Percentiles rank a stretch among this genome's conserved stretches.
These are phyloP conservation scores for Paracyclopina nana DNA, from an alignment of 1,140 invertebrate genomes.

Conservation along the genomic window DNA sequence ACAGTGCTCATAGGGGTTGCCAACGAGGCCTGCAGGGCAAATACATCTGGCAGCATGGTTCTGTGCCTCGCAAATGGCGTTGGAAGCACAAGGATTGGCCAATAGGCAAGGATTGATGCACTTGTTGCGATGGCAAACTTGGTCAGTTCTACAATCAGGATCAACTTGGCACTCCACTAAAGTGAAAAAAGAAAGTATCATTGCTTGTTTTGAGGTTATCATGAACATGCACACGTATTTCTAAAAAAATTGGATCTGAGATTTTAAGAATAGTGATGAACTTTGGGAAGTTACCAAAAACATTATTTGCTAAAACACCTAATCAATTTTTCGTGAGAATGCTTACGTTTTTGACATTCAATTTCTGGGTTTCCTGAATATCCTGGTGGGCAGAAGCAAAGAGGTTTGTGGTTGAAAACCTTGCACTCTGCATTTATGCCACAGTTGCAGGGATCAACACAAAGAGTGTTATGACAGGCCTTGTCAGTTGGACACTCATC, in stretches of 20 bases:
- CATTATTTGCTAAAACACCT: background rate
- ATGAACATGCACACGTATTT: too few species aligned
- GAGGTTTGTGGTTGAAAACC: constrained; percentile 28
- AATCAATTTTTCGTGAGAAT: background rate
- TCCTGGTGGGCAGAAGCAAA: constrained; percentile 24
- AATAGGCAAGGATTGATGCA: constrained; percentile 61
- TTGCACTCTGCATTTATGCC: constrained; percentile 44
- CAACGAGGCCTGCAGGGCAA: constrained; percentile 22
- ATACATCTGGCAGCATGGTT: constrained; percentile 22
- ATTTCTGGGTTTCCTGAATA: constrained; percentile 25
- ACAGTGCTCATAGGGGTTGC: constrained; percentile 22
- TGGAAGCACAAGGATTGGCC: constrained; percentile 52
- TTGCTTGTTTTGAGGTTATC: background rate
- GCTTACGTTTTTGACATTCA: constrained; percentile 21
- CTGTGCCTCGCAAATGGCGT: constrained; percentile 49
- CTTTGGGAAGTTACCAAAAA: too few species aligned
- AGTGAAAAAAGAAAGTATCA: constrained; percentile 23
- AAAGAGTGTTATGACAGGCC: constrained; percentile 45
- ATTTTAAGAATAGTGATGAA: too few species aligned
- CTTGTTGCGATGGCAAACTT: constrained; percentile 52
- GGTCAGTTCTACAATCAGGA: constrained; percentile 51
- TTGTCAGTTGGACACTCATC: constrained; percentile 24
- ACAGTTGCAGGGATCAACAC: constrained; percentile 53
- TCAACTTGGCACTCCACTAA: constrained; percentile 49
- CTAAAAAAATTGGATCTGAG: too few species aligned